phyloP scores from a whole-genome alignment of 2,113 vertebrate genomes.

The Hemiscyllium ocellatum region DNA sequence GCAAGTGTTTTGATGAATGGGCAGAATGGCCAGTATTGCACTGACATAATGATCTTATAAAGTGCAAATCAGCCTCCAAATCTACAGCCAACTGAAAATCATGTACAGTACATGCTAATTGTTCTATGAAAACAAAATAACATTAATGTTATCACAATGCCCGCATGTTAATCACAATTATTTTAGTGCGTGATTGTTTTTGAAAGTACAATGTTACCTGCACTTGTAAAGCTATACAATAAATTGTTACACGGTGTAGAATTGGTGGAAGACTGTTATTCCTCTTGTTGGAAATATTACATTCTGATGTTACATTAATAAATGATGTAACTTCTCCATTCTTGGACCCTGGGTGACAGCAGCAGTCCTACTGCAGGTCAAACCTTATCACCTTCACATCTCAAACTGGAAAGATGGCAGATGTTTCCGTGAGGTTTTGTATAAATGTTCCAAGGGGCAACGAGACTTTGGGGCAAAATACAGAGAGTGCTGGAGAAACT shows the following conservation, averaged over 20 bases:
- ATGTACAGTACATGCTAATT: background rate
- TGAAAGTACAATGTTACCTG: constrained; percentile 6
- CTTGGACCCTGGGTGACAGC: background rate
- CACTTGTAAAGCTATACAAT: constrained; percentile 25
- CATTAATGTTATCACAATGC: background rate
- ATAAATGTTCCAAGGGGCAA: background rate
- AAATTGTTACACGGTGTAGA: constrained; percentile 17
- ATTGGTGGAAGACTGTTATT: constrained; percentile 16
- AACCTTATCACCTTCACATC: background rate
- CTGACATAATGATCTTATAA: background rate
- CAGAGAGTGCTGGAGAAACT: too few relatives aligned
- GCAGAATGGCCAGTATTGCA: background rate
- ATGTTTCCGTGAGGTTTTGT: background rate
- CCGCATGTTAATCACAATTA: constrained; percentile 18
- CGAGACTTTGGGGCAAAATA: background rate
- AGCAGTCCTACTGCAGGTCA: background rate
- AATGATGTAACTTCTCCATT: background rate
- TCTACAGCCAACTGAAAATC: background rate
- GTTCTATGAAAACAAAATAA: background rate
- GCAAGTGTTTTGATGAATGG: background rate
- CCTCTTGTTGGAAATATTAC: background rate
- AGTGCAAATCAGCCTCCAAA: background rate
- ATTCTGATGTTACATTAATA: background rate
- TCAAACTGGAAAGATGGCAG: background rate
- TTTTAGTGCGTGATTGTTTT: constrained; percentile 11